Percentiles rank a stretch among this genome's conserved stretches.
Conservation (phyloP, 2,797 vertebrate genomes). For the Pseudocheirus occidentalis region DNA sequence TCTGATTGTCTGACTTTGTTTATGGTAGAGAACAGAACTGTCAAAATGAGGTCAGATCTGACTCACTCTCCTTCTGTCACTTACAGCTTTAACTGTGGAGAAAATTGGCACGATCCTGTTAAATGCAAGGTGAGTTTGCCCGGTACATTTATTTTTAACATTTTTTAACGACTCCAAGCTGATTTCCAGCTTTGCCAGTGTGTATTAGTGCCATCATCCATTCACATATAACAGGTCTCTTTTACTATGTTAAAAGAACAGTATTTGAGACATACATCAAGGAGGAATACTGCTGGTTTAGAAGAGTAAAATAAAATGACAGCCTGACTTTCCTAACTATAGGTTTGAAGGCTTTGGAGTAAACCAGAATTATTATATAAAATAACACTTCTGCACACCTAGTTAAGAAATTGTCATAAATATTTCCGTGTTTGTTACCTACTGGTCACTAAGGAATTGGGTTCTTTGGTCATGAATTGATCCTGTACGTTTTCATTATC, state of each 20-base stretch:
- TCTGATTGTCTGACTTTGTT: background rate
- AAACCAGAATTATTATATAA: background rate
- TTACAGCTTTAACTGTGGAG: constrained; percentile 98
- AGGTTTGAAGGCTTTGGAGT: background rate
- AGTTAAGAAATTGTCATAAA: background rate
- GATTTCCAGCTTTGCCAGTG: background rate
- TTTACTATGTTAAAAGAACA: background rate
- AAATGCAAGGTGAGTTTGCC: constrained; percentile 94
- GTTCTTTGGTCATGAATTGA: background rate
- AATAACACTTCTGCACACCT: background rate
- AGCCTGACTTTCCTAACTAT: background rate
- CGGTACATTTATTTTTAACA: constrained; percentile 40
- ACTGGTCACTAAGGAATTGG: background rate
- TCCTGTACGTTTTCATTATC: background rate
- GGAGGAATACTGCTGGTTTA: background rate
- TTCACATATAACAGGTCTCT: background rate
- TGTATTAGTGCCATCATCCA: background rate
- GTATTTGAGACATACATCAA: background rate
- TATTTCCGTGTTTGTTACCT: background rate
- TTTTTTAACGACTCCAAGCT: background rate
- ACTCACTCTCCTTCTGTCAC: constrained; percentile 55
- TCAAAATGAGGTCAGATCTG: background rate
- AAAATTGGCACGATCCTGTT: constrained; percentile 99
- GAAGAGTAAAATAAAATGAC: background rate
- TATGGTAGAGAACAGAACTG: background rate